Evolutionary conservation across 2,797 vertebrate genomes (phyloP), one percentile per base, ranked within the genome.

Genomic region (Poeciliopsis infans): DNA sequence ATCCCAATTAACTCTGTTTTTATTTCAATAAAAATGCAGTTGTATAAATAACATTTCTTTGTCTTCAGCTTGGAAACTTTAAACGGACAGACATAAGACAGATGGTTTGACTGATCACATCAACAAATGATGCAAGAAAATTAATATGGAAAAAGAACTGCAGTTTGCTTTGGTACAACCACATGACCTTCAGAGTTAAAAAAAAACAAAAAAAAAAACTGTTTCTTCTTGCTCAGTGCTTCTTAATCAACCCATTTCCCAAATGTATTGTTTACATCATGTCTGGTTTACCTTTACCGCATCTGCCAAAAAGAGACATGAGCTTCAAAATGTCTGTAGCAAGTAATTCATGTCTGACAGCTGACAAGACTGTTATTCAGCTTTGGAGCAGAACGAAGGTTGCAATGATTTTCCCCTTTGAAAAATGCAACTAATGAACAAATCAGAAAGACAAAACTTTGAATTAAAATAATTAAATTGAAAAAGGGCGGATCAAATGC

Each of bases 261-360:
- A 3, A 64, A 64, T 13, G 59, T 33, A 31, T 33, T 64, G 16
- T 66, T 66, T 66, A 33, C 8, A 39, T 10, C 61, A 39, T 66
- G 33, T 66, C 33, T 20, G 33, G 61, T 66, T 66, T 39, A 66
- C 33, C 33, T 66, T 66, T 39, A 10, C 61, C 7, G 36, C 61
- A 36, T 66, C 61, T 68, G 20, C 4, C 66, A 68, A 25, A 68
- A 25, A 6, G 36, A 41, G 11, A 68, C 39, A n/a, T 41, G 36
- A 68, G 18, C 66, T 11, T 68, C 66, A 43, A 68, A 68, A 11
- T n/a, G 66, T 68, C 36, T 41, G 10, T 5, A 12, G 16, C 39
- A 43, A 43, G 23, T 25, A 68, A 68, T 43, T 68, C 4, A 43
- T 68, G 66, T 68, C 66, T 68, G 66, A 41, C 66, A 68, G 66